phyloP scores from a whole-genome alignment of 2,797 vertebrate genomes.

The Cyprinodon diabolis region DNA sequence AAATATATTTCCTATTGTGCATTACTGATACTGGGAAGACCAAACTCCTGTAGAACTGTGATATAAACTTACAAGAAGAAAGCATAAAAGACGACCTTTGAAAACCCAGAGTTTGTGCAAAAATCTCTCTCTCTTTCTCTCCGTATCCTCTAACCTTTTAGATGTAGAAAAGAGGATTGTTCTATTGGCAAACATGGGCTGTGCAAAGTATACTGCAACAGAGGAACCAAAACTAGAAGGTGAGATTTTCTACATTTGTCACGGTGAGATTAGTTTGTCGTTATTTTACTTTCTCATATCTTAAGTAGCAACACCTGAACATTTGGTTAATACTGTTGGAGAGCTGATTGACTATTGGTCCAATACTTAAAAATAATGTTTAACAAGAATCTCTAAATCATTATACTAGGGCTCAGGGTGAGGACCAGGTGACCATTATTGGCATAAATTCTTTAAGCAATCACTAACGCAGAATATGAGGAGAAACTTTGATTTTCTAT shows the following conservation, averaged over 20 bases:
- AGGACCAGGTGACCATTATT: constrained; percentile 17
- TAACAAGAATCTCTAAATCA: not conserved
- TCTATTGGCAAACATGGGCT: not conserved
- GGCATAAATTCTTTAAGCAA: constrained; percentile 14
- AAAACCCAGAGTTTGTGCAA: not conserved
- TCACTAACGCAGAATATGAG: constrained; percentile 14
- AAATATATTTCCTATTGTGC: not conserved
- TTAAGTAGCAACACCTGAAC: not conserved
- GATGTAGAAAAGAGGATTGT: not conserved
- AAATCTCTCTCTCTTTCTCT: not conserved
- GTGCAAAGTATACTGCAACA: not conserved
- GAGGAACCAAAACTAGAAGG: not conserved
- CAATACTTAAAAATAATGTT: not conserved
- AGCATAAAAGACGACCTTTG: not conserved
- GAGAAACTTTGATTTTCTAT: constrained; percentile 38
- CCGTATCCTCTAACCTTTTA: not conserved
- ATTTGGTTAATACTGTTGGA: not conserved
- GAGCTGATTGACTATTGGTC: not conserved
- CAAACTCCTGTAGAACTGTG: not conserved
- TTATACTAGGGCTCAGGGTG: constrained; percentile 1
- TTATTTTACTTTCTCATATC: not conserved
- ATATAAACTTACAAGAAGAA: not conserved
- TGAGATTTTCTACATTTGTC: not conserved
- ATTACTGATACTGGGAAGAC: not conserved
- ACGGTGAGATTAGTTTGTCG: not conserved